A percentile compares a stretch with the other conserved stretches of the same genome.
phyloP scores from a whole-genome alignment of 2,113 vertebrate species.

The Sinocyclocheilus anshuiensis region DNA sequence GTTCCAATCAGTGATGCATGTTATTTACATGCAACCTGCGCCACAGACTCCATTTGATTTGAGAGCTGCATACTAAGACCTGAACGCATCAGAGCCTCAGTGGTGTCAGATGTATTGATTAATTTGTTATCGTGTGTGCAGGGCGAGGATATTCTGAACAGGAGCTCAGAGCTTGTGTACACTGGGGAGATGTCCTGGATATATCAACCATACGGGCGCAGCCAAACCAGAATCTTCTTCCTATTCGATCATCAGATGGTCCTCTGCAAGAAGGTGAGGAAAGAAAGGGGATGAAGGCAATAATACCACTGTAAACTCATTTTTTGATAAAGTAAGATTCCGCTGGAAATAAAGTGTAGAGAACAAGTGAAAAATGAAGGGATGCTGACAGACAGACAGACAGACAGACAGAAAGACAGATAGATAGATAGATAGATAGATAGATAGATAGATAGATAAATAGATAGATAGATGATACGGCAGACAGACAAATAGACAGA shows the following conservation, averaged over 20 bases:
- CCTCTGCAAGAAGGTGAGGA: slow-evolving; percentile 96
- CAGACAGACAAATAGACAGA: too few relatives aligned
- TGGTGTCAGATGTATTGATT: slow-evolving; percentile 54
- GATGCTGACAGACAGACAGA: neutral
- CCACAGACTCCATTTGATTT: neutral
- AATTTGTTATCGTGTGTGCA: slow-evolving; percentile 63
- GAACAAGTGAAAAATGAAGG: neutral
- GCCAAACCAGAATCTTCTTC: slow-evolving; percentile 97
- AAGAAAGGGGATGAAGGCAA: neutral
- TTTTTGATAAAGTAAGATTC: neutral
- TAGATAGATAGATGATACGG: too few relatives aligned
- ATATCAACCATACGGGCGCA: slow-evolving; percentile 97
- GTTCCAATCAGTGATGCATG: neutral
- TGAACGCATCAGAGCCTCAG: neutral
- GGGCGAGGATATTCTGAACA: slow-evolving; percentile 97
- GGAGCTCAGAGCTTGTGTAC: slow-evolving; percentile 98
- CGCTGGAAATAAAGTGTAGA: neutral
- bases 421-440: neutral
- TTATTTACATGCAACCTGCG: neutral
- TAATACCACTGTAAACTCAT: neutral
- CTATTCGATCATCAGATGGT: slow-evolving; percentile 99
- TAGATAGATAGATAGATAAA: neutral
- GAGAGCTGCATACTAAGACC: neutral
- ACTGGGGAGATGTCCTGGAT: slow-evolving; percentile 99
- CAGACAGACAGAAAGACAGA: neutral